Percentiles rank a stretch among this genome's conserved stretches.
Conservation (phyloP, 1,140 invertebrate species). For the Pachypsylla venusta region DNA sequence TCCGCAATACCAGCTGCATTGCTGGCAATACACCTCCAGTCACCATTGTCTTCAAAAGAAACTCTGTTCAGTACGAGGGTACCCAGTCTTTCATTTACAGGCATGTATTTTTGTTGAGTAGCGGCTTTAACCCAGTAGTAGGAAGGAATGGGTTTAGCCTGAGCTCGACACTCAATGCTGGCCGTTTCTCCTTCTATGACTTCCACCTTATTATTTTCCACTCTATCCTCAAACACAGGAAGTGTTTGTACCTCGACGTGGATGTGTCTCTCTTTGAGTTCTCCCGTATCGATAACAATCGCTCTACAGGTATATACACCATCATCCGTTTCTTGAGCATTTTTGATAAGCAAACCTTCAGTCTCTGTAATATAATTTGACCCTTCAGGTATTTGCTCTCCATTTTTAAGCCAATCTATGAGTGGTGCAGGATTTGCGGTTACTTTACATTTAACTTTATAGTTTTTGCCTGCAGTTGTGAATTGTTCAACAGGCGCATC, state of each 20-base stretch:
- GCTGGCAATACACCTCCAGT: constrained; percentile 64
- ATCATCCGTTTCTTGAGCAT: constrained; percentile 63
- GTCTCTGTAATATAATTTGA: constrained; percentile 55
- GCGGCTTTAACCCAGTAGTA: constrained; percentile 55
- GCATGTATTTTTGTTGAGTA: constrained; percentile 45
- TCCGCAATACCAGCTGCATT: constrained; percentile 61
- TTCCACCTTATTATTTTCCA: constrained; percentile 38
- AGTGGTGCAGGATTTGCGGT: constrained; percentile 64
- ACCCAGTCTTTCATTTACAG: constrained; percentile 49
- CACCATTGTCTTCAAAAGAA: constrained; percentile 56
- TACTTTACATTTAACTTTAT: constrained; percentile 66
- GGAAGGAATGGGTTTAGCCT: constrained; percentile 62
- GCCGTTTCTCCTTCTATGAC: constrained; percentile 63
- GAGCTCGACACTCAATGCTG: constrained; percentile 54
- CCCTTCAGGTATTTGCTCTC: constrained; percentile 38
- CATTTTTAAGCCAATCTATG: constrained; percentile 70
- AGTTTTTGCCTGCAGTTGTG: constrained; percentile 57
- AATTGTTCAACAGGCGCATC: constrained; percentile 72
- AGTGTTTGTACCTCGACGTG: constrained; percentile 64
- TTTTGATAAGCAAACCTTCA: constrained; percentile 60
- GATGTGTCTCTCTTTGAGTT: constrained; percentile 54
- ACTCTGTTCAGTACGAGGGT: constrained; percentile 58
- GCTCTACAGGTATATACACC: constrained; percentile 72
- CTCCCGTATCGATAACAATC: constrained; percentile 59
- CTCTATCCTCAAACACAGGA: constrained; percentile 45